Evolutionary conservation across 2,888 invertebrate species (phyloP).

Genomic region (Drosophila robusta): DNA sequence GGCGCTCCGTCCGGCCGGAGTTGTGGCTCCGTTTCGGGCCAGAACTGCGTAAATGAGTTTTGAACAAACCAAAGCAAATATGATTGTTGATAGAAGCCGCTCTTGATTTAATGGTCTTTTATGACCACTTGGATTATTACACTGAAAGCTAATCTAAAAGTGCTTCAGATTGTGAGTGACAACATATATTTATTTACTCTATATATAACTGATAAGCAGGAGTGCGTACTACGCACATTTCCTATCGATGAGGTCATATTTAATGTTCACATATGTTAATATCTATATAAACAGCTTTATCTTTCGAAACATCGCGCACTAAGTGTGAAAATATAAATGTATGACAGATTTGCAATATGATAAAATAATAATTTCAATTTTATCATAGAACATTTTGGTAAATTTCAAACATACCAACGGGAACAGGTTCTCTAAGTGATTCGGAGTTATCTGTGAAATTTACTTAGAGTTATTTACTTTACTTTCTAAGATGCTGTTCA

Average conservation of each 20-base stretch:
- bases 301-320: too few species aligned
- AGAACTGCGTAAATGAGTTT: slow-evolving; percentile 13
- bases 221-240: too few species aligned
- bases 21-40: neutral
- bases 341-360: too few species aligned
- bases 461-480: too few species aligned
- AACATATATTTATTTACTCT: neutral
- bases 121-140: neutral
- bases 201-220: neutral
- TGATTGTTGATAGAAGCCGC: slow-evolving; percentile 15
- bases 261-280: neutral
- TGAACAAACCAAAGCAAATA: slow-evolving; percentile 8
- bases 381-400: too few species aligned
- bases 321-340: too few species aligned
- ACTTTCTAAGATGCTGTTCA: too few species aligned
- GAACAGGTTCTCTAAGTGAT: too few species aligned
- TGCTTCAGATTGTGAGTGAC: neutral
- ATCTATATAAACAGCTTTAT: too few species aligned
- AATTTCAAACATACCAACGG: too few species aligned
- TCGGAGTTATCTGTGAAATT: too few species aligned
- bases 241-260: slow-evolving; percentile 6
- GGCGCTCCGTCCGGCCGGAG: neutral
- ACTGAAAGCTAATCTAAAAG: slow-evolving; percentile 8
- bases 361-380: too few species aligned
- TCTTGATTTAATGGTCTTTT: slow-evolving; percentile 11